Conservation (phyloP, 2,888 invertebrate genomes). For the Lissocephala sabroskyi region DNA sequence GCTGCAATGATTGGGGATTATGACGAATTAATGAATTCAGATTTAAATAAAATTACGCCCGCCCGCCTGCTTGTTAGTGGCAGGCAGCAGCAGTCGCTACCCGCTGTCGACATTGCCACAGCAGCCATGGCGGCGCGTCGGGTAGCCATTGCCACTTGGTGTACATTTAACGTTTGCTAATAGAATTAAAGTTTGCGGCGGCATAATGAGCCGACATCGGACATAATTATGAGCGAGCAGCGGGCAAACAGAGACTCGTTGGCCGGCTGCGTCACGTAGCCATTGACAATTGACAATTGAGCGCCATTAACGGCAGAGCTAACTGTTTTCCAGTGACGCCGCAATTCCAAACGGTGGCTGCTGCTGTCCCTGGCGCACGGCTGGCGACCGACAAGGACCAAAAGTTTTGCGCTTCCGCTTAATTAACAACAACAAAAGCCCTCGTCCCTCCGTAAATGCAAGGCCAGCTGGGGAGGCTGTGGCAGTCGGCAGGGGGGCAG, state of each 20-base stretch:
- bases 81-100: constrained; percentile 11
- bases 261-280: background rate
- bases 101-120: background rate
- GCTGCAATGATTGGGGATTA: constrained; percentile 63
- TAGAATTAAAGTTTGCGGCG: constrained; percentile 66
- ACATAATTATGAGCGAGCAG: constrained; percentile 6
- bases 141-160: constrained; percentile 16
- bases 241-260: no score
- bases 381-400: background rate
- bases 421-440: constrained; percentile 45
- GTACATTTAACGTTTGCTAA: constrained; percentile 63
- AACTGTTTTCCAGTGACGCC: background rate
- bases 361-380: no score
- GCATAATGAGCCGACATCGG: constrained; percentile 12
- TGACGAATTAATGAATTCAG: constrained; percentile 68
- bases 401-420: constrained; percentile 22
- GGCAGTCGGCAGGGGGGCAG: no score
- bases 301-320: constrained; percentile 1
- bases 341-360: no score
- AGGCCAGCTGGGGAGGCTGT: no score
- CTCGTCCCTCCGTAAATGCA: no score
- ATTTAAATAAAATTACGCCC: constrained; percentile 63
- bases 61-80: constrained; percentile 46
- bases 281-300: constrained; percentile 25
- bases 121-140: no score